Percentiles rank a stretch among this genome's conserved stretches.
Evolutionary conservation across 1,140 invertebrate species (phyloP).

Genomic region (Reticulitermes speratus): DNA sequence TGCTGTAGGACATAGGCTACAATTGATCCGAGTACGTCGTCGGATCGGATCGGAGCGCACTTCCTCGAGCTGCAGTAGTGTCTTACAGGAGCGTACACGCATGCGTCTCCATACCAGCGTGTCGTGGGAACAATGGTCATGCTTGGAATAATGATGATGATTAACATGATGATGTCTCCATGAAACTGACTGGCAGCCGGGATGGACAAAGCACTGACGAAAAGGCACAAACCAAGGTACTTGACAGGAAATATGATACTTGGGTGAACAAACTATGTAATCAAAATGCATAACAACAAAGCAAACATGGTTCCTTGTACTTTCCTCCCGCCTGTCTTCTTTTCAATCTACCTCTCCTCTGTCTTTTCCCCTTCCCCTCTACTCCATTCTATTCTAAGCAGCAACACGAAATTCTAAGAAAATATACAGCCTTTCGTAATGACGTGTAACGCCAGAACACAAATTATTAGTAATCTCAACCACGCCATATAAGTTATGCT

Average conservation of each 20-base stretch:
- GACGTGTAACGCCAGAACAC: neutral
- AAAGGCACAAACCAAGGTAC: neutral
- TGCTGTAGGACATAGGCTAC: no score
- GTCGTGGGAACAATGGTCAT: slow-evolving; percentile 1
- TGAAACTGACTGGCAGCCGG: neutral
- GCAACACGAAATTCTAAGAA: slow-evolving; percentile 16
- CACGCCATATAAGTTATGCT: neutral
- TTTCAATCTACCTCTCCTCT: neutral
- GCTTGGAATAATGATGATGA: slow-evolving; percentile 12
- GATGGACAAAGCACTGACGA: neutral
- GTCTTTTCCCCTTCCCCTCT: neutral
- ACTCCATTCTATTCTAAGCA: neutral
- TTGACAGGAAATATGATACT: slow-evolving; percentile 15
- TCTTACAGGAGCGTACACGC: neutral
- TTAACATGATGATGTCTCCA: slow-evolving; percentile 4
- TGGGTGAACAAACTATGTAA: slow-evolving; percentile 7
- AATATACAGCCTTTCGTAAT: neutral
- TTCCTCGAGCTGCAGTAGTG: neutral
- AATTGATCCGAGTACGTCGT: neutral
- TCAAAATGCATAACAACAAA: slow-evolving; percentile 17
- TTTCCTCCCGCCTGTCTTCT: neutral
- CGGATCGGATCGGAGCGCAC: neutral
- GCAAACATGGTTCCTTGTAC: neutral
- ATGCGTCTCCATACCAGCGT: neutral
- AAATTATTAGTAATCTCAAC: neutral